phyloP scores from a whole-genome alignment of 2,888 invertebrate species.

The Phaonia tiefii region DNA sequence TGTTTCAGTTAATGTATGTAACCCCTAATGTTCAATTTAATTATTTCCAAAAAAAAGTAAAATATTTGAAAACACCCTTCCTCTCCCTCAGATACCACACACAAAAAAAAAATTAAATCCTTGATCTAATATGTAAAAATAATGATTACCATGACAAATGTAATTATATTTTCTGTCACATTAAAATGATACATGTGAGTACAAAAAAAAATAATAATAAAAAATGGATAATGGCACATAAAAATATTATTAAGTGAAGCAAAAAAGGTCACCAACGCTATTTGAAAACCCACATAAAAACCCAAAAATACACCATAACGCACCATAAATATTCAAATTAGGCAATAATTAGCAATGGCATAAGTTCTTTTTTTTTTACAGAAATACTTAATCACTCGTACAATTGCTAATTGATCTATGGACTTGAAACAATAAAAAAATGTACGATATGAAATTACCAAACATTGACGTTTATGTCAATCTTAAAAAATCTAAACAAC shows the following conservation, averaged over 20 bases:
- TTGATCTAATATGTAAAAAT: constrained; percentile 44
- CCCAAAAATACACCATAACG: not conserved
- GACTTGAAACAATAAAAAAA: not conserved
- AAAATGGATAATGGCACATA: constrained; percentile 42
- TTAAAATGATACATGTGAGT: constrained; percentile 22
- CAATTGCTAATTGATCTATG: constrained; percentile 30
- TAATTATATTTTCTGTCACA: constrained; percentile 39
- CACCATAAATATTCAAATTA: not conserved
- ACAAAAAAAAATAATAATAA: constrained; percentile 24
- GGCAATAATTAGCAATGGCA: not conserved
- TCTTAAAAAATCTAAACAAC: constrained; percentile 48
- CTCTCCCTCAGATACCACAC: no score
- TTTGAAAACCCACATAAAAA: not conserved
- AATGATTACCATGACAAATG: constrained; percentile 28
- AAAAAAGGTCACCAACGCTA: constrained; percentile 44
- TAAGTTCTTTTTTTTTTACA: not conserved
- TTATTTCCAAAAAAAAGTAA: no score
- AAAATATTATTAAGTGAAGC: constrained; percentile 44
- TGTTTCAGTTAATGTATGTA: no score
- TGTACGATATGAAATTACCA: not conserved
- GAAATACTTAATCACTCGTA: not conserved
- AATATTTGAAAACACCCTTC: no score
- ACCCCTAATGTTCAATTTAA: no score
- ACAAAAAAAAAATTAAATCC: constrained; percentile 41
- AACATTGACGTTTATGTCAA: constrained; percentile 45